phyloP scores from a whole-genome alignment of 2,113 vertebrate genomes.

The Gavialis gangeticus region DNA sequence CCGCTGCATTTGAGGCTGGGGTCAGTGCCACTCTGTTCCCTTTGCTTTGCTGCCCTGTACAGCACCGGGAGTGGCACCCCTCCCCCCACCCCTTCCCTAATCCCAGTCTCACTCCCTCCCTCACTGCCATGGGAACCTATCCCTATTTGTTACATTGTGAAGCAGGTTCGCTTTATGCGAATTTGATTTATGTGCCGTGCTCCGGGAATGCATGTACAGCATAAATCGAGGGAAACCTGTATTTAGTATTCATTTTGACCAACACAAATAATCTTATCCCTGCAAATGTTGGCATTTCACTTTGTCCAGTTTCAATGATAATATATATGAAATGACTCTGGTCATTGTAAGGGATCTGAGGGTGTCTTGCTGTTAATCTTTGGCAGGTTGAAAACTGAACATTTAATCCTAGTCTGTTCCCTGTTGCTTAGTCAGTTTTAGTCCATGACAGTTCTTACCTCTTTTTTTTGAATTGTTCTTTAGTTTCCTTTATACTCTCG shows the following conservation, averaged over 20 bases:
- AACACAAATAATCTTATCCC: neutral
- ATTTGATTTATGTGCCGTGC: too few relatives aligned
- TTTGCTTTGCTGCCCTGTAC: too few relatives aligned
- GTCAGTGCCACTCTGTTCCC: too few relatives aligned
- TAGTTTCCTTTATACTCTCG: neutral
- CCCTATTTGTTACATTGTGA: too few relatives aligned
- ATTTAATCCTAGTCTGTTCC: neutral
- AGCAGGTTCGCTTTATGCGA: too few relatives aligned
- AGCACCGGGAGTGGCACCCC: too few relatives aligned
- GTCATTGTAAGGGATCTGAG: neutral
- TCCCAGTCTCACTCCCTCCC: too few relatives aligned
- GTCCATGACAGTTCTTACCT: neutral
- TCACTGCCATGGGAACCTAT: too few relatives aligned
- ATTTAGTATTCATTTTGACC: neutral
- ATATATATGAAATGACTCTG: fast-evolving
- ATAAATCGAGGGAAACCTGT: too few relatives aligned
- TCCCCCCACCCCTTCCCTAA: too few relatives aligned
- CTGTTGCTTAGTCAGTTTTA: neutral
- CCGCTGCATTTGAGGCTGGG: too few relatives aligned
- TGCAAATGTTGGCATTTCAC: neutral
- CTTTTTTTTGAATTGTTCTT: neutral
- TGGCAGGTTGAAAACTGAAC: neutral
- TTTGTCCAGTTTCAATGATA: neutral
- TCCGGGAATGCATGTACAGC: too few relatives aligned
- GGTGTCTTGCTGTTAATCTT: neutral